These are phyloP conservation scores for Coilia nasus DNA, from an alignment of 2,797 vertebrate species.

Conservation along the genomic window DNA sequence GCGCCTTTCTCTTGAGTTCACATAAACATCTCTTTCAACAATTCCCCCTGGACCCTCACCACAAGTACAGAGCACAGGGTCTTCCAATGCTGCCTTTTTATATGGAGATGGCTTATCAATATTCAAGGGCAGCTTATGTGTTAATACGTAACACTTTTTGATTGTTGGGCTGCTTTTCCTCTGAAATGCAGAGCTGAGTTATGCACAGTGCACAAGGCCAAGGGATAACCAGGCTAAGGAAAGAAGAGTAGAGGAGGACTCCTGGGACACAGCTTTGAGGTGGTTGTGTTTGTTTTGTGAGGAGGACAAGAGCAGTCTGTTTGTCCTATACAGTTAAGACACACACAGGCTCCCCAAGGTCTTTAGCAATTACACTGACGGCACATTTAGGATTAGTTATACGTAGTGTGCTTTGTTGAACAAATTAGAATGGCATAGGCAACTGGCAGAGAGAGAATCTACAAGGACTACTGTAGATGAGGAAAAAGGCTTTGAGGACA, in stretches of 20 bases:
- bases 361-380: conserved; percentile 13
- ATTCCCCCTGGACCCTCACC: background rate
- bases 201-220: background rate
- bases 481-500: background rate
- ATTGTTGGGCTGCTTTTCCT: background rate
- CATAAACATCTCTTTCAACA: conserved; percentile 20
- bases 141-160: background rate
- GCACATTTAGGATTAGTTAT: conserved; percentile 19
- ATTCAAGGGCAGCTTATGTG: background rate
- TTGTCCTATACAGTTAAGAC: conserved; percentile 3
- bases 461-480: background rate
- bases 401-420: background rate
- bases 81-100: background rate
- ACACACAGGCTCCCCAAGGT: background rate
- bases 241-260: background rate
- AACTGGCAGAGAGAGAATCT: background rate
- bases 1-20: background rate
- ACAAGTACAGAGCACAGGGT: background rate
- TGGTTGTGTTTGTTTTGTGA: background rate
- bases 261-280: background rate
- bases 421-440: background rate
- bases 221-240: background rate
- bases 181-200: background rate
- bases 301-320: conserved; percentile 3
- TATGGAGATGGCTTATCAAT: background rate